Conservation (phyloP, 2,113 vertebrate species). For the Neotoma lepida region DNA sequence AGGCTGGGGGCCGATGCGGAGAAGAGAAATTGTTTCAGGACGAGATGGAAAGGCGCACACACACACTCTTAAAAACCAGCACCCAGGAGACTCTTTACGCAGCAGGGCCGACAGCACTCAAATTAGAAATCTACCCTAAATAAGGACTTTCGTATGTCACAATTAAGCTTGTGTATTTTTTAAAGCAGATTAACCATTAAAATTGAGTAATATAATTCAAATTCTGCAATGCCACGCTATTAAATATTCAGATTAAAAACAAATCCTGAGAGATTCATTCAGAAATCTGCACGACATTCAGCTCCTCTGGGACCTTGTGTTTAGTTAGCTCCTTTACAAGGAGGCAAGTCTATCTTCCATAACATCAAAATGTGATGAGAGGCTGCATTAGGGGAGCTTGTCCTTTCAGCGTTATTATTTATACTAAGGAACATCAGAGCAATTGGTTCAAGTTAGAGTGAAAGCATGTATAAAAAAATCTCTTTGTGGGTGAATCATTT, state of each 20-base stretch:
- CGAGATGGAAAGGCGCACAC: conserved; percentile 85
- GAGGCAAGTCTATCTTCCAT: conserved; percentile 74
- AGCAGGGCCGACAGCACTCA: conserved; percentile 86
- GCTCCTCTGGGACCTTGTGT: conserved; percentile 68
- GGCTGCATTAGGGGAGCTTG: conserved; percentile 71
- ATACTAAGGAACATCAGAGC: conserved; percentile 82
- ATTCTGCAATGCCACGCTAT: conserved; percentile 74
- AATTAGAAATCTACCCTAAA: conserved; percentile 88
- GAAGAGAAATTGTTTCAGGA: conserved; percentile 94
- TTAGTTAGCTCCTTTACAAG: conserved; percentile 65
- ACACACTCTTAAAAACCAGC: conserved; percentile 81
- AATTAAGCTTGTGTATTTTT: conserved; percentile 85
- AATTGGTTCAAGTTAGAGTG: conserved; percentile 77
- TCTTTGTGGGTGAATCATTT: conserved; percentile 41
- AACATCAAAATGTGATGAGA: conserved; percentile 74
- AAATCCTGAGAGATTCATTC: conserved; percentile 77
- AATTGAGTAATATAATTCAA: conserved; percentile 82
- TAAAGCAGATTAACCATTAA: conserved; percentile 83
- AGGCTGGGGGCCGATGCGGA: conserved; percentile 89
- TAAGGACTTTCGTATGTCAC: conserved; percentile 87
- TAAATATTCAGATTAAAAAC: conserved; percentile 82
- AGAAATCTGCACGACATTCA: conserved; percentile 73
- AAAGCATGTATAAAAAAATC: conserved; percentile 51
- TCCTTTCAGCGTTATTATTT: conserved; percentile 78
- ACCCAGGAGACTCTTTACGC: conserved; percentile 88